Base-by-base conservation (phyloP, 2,888 invertebrate genomes). In the Oxytorus armatus region DNA sequence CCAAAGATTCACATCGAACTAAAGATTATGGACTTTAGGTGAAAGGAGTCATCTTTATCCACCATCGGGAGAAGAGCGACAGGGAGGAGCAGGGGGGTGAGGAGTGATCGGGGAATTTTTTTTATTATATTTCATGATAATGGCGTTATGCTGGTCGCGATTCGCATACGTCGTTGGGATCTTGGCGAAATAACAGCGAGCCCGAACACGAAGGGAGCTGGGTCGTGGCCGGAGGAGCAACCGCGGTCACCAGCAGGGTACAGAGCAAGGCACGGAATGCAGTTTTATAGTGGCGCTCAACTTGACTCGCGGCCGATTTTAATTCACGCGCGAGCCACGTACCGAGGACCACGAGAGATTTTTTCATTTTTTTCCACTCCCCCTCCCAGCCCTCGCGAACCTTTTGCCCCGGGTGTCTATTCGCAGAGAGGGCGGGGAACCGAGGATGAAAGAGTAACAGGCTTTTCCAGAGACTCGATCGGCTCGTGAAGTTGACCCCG, bases 221-320 rank as follows among this genome's bases (percentile, higher is more conserved):
- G 51, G 61, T 51, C 51, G 61, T 61, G 72, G 36, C 33, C 61
- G 61, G 72, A 42, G 61, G 51, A 73, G 61, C 72, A 73, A 51
- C 72, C 59, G 66, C 57, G 66, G 68, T 57, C 70, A 75, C 65
- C 65, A 75, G 66, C 78, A 72, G 74, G 74, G 47, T 59, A 42
- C 57, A 89, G 88, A 85, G 87, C 87, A 86, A 70, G n/a, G 70
- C 70, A 84, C 89, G 91, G 91, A 92, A 92, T 91, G 91, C 90
- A 88, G 91, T 91, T 90, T 55, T 57, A 86, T 89, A 91, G 91
- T 90, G 91, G 91, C 90, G 90, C 91, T 91, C 91, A 91, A 91
- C 91, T 89, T 88, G 90, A 87, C 89, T 90, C 87, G 33, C 23
- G 11, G 61, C 10, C 76, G 53, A 81, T 81, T 88, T 90, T 89